These are phyloP conservation scores for Stichodactyla helianthus DNA, from an alignment of 64 coral and sea anemone species.

Conservation along the genomic window DNA sequence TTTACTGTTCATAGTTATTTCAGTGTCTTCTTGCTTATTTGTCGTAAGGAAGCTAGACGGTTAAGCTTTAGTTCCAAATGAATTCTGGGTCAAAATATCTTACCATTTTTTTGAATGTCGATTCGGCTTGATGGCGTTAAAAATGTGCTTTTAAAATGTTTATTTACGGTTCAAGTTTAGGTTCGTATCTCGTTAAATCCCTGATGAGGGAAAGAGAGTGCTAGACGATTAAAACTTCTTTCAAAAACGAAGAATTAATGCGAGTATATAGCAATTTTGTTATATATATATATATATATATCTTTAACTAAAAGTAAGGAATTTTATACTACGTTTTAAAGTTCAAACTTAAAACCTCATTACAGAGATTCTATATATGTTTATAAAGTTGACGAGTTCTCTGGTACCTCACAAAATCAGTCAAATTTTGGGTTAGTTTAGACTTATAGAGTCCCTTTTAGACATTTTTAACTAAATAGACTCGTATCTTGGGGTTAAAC, in stretches of 20 bases:
- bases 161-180: not conserved
- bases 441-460: no score
- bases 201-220: not conserved
- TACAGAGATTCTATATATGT: not conserved
- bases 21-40: not conserved
- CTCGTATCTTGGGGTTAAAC: not conserved
- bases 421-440: no score
- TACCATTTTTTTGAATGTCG: not conserved
- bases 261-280: not conserved
- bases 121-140: not conserved
- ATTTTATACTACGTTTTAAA: not conserved
- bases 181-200: not conserved
- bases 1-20: not conserved
- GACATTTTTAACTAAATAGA: no score
- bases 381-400: not conserved
- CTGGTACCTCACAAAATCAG: no score
- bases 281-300: not conserved
- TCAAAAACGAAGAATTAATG: slow-evolving; percentile 2
- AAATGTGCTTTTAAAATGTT: not conserved
- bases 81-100: not conserved
- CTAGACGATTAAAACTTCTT: not conserved
- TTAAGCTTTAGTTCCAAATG: not conserved
- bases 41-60: not conserved
- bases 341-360: not conserved
- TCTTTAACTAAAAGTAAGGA: not conserved